phyloP scores from a whole-genome alignment of 2,888 invertebrate genomes.

The Hipparchia sbordonii region DNA sequence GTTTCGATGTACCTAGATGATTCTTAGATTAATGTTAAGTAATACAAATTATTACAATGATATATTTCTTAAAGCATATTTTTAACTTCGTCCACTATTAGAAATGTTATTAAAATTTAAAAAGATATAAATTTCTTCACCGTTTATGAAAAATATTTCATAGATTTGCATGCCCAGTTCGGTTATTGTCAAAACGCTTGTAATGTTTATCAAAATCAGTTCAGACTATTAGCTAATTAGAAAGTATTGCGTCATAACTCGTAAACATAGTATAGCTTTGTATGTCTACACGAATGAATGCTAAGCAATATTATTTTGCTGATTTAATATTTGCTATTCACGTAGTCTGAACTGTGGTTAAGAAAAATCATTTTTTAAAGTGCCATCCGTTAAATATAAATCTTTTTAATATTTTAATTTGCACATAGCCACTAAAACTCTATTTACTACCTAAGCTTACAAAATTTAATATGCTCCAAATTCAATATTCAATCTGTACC shows the following conservation, averaged over 20 bases:
- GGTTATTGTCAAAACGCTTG: not conserved
- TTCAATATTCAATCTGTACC: slow-evolving; percentile 53
- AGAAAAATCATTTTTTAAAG: slow-evolving; percentile 21
- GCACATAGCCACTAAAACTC: slow-evolving; percentile 5
- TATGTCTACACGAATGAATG: too few relatives aligned
- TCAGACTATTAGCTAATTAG: too few relatives aligned
- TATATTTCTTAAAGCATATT: not conserved
- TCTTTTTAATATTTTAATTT: not conserved
- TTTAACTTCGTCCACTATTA: not conserved
- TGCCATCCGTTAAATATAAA: slow-evolving; percentile 26
- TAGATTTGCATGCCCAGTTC: not conserved
- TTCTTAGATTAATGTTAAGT: not conserved
- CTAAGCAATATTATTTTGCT: too few relatives aligned
- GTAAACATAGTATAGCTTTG: too few relatives aligned
- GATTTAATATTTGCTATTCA: too few relatives aligned
- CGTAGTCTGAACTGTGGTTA: not conserved
- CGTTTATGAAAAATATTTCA: not conserved
- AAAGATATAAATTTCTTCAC: too few relatives aligned
- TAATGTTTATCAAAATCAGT: not conserved
- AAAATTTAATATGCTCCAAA: slow-evolving; percentile 30
- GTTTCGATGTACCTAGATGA: not conserved
- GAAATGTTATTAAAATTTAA: not conserved
- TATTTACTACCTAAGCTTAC: not conserved
- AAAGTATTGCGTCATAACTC: too few relatives aligned
- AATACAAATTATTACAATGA: not conserved